Evolutionary conservation across 1,140 invertebrate species (phyloP).

Genomic region (Mylabris phalerata): DNA sequence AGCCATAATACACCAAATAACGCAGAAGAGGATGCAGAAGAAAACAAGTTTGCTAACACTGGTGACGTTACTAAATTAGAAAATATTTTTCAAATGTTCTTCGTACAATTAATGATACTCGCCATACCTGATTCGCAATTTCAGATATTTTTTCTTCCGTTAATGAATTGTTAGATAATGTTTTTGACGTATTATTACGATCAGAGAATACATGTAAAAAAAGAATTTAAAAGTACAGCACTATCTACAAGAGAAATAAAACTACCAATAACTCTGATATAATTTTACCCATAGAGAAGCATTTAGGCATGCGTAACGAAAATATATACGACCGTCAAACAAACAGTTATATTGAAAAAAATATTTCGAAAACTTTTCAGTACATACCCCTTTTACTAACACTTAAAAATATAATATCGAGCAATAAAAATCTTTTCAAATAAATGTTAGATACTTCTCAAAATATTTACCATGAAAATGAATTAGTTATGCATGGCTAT

Average conservation of each 20-base stretch:
- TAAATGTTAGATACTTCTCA: neutral
- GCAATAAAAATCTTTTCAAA: neutral
- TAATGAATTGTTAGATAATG: slow-evolving; percentile 3
- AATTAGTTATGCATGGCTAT: neutral
- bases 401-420: neutral
- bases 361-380: slow-evolving; percentile 7
- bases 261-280: neutral
- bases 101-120: slow-evolving; percentile 2
- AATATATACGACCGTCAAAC: slow-evolving; percentile 1
- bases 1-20: neutral
- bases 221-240: neutral
- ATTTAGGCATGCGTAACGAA: neutral
- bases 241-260: slow-evolving; percentile 12
- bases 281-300: neutral
- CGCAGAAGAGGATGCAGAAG: neutral
- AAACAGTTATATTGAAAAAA: slow-evolving; percentile 5
- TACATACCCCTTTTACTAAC: slow-evolving; percentile 9
- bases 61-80: neutral
- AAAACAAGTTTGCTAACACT: neutral
- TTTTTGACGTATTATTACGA: neutral
- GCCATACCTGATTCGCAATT: neutral
- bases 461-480: neutral
- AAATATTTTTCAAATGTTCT: slow-evolving; percentile 5
- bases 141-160: neutral
- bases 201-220: neutral